Evolutionary conservation across 2,113 vertebrate genomes (phyloP).

Genomic region (Gambusia affinis): DNA sequence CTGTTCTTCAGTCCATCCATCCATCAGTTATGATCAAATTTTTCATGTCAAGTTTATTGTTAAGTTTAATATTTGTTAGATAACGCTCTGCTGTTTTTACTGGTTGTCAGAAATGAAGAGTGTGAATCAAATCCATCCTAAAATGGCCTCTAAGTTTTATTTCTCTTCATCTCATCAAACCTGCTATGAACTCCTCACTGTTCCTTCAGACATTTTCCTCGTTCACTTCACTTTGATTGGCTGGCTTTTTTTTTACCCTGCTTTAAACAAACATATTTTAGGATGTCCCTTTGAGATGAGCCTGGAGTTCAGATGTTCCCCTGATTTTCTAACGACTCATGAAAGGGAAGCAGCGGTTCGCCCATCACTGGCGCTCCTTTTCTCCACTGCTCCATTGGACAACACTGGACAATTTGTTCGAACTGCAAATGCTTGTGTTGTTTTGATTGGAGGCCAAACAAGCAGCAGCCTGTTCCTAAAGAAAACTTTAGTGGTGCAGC

Average conservation of each 20-base stretch:
- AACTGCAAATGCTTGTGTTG: slow-evolving; percentile 71
- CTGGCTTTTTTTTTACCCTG: neutral
- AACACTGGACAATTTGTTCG: slow-evolving; percentile 80
- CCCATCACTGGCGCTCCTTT: slow-evolving; percentile 22
- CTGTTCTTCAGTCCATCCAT: too few species aligned
- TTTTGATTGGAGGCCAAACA: slow-evolving; percentile 80
- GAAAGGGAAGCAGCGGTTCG: neutral
- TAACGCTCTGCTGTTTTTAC: too few species aligned
- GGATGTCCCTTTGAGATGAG: neutral
- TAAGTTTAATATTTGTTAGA: too few species aligned
- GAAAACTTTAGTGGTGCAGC: slow-evolving; percentile 79
- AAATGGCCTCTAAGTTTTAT: too few species aligned
- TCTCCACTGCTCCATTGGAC: slow-evolving; percentile 40
- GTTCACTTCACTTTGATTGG: neutral
- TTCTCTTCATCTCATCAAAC: slow-evolving; percentile 6
- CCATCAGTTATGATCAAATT: too few species aligned
- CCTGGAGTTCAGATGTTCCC: neutral
- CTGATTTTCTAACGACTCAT: neutral
- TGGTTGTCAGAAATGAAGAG: too few species aligned
- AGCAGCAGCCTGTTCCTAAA: slow-evolving; percentile 81
- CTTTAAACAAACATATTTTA: slow-evolving; percentile 31
- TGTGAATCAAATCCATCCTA: too few species aligned
- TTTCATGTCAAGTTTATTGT: too few species aligned
- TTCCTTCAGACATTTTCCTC: neutral
- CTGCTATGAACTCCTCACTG: neutral